Evolutionary conservation across 2,888 invertebrate species (phyloP).

Genomic region (Phlogophora meticulosa): DNA sequence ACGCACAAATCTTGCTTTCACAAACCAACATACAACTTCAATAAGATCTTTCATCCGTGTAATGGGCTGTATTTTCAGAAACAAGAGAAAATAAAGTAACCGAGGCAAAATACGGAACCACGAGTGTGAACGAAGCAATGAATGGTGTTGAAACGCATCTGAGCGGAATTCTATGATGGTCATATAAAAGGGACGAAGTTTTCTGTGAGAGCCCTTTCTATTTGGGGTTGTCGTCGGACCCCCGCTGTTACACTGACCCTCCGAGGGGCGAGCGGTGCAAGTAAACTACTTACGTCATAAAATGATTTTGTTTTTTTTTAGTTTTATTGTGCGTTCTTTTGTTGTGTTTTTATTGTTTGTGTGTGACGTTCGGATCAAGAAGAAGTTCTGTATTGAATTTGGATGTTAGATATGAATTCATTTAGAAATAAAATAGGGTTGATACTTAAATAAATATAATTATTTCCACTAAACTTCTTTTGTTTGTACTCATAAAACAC

Average conservation of each 20-base stretch:
- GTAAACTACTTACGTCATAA: slow-evolving; percentile 65
- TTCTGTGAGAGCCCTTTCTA: slow-evolving; percentile 84
- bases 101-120: slow-evolving; percentile 45
- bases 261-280: slow-evolving; percentile 74
- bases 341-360: slow-evolving; percentile 13
- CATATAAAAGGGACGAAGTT: slow-evolving; percentile 80
- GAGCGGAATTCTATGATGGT: slow-evolving; percentile 85
- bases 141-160: slow-evolving; percentile 74
- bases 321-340: slow-evolving; percentile 22
- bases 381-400: neutral
- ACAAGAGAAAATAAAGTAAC: slow-evolving; percentile 65
- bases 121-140: slow-evolving; percentile 70
- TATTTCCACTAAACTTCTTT: neutral
- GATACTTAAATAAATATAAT: neutral
- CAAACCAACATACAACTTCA: slow-evolving; percentile 53
- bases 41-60: slow-evolving; percentile 52
- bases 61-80: slow-evolving; percentile 49
- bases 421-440: neutral
- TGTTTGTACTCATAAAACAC: neutral
- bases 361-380: neutral
- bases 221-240: slow-evolving; percentile 88
- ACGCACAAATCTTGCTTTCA: slow-evolving; percentile 42
- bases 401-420: neutral
- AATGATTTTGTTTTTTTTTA: slow-evolving; percentile 33
- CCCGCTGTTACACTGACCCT: slow-evolving; percentile 86